Conservation (phyloP, 37 sponge, comb jelly and placozoan species). For the Diacarnus erythraeanus region DNA sequence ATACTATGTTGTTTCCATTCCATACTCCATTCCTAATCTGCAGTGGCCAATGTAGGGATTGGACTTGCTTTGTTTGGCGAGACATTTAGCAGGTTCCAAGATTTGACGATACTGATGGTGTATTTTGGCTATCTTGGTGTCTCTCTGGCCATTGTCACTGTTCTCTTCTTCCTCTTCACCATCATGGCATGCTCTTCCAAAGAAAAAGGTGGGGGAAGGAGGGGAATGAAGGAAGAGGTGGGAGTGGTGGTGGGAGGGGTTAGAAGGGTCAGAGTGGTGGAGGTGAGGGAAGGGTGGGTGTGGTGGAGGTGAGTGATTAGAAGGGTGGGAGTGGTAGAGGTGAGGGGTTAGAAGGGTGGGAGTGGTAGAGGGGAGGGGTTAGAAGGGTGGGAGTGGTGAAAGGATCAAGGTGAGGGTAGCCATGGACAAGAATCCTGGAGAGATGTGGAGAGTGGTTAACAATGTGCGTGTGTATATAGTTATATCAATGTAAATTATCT, state of each 20-base stretch:
- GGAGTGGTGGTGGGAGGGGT: not conserved
- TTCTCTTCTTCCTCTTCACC: conserved; percentile 26
- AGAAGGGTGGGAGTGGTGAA: not conserved
- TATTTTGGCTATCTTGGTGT: conserved; percentile 34
- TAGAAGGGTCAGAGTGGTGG: not conserved
- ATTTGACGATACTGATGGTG: conserved; percentile 26
- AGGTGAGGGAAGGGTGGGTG: conserved; percentile 5
- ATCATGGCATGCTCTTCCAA: not conserved
- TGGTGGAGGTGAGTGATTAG: too few species aligned
- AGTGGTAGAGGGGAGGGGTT: not conserved
- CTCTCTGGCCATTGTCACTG: not conserved
- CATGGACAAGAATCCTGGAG: not conserved
- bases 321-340: not conserved
- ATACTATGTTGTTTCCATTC: not conserved
- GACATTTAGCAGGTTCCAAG: not conserved
- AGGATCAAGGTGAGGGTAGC: not conserved
- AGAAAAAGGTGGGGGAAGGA: conserved; percentile 3
- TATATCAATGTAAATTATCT: too few species aligned
- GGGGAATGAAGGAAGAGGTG: not conserved
- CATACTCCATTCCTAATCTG: not conserved
- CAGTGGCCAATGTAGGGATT: conserved; percentile 45
- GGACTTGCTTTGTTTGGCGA: conserved; percentile 26
- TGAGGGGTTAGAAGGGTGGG: not conserved
- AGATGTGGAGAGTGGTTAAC: not conserved
- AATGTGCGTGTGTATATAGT: not conserved